Evolutionary conservation across 1,140 invertebrate species (phyloP).

Genomic region (Sinella curviseta): DNA sequence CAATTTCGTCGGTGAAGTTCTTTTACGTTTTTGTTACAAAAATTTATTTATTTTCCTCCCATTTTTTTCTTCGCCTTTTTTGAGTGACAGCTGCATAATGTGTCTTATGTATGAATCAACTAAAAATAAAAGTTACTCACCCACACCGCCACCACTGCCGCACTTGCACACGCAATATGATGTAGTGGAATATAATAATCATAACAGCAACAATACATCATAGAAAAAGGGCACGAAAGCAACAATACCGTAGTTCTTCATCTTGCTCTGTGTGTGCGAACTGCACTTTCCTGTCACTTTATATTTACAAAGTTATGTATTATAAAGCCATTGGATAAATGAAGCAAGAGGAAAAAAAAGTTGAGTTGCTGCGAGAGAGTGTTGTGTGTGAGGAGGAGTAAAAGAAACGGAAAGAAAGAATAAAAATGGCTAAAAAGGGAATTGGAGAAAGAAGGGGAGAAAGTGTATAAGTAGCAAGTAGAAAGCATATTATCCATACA

Average conservation of each 20-base stretch:
- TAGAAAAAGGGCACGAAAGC: not conserved
- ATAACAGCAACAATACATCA: slow-evolving; percentile 22
- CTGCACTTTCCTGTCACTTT: slow-evolving; percentile 20
- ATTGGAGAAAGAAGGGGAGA: slow-evolving; percentile 15
- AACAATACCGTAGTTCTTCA: not conserved
- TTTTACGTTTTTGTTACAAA: not conserved
- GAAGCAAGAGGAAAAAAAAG: slow-evolving; percentile 12
- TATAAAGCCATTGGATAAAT: slow-evolving; percentile 27
- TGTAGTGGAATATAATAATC: slow-evolving; percentile 25
- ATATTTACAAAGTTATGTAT: slow-evolving; percentile 17
- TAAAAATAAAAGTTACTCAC: not conserved
- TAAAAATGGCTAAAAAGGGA: not conserved
- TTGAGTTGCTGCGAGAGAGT: too few species aligned
- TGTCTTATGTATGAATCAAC: not conserved
- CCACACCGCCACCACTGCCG: not conserved
- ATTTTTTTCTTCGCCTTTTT: not conserved
- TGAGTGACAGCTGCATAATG: slow-evolving; percentile 25
- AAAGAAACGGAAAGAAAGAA: not conserved
- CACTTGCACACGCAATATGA: slow-evolving; percentile 8
- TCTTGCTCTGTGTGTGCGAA: not conserved
- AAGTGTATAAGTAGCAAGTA: not conserved
- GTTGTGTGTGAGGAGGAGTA: too few species aligned
- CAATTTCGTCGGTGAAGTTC: not conserved
- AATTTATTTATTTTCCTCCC: not conserved
- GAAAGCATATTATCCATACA: not conserved